A percentile compares a stretch with the other conserved stretches of the same genome.
These are phyloP conservation scores for Limnephilus auricula DNA, from an alignment of 2,888 invertebrate genomes.

Conservation along the genomic window DNA sequence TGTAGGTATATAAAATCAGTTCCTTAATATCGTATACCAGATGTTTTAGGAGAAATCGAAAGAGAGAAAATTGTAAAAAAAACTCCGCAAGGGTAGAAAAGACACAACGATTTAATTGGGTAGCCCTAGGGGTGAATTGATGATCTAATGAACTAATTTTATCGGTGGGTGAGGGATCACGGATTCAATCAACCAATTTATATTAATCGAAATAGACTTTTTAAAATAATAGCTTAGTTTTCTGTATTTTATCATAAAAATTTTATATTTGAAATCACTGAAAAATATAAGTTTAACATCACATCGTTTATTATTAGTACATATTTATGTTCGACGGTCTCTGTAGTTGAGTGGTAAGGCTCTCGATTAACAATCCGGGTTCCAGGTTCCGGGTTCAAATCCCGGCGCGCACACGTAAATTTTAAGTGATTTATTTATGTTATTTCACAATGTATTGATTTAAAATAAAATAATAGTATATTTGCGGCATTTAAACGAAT, in stretches of 20 bases:
- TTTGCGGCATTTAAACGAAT: too few species aligned
- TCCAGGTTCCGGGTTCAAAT: too few species aligned
- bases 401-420: too few species aligned
- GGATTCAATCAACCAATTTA: constrained; percentile 17
- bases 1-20: neutral
- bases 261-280: neutral
- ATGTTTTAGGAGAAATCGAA: neutral
- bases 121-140: constrained; percentile 17
- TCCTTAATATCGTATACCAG: neutral
- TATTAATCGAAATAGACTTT: neutral
- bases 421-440: too few species aligned
- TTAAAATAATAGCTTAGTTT: neutral
- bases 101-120: constrained; percentile 30
- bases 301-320: too few species aligned
- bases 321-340: too few species aligned
- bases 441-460: too few species aligned
- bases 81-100: neutral
- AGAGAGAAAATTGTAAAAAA: constrained; percentile 12
- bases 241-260: neutral
- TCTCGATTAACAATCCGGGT: too few species aligned
- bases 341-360: too few species aligned
- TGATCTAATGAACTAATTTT: constrained; percentile 22
- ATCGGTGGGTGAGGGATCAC: neutral
- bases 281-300: too few species aligned
- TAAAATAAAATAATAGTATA: too few species aligned